Conservation (phyloP, 2,888 invertebrate genomes). For the Drosophila lutescens region DNA sequence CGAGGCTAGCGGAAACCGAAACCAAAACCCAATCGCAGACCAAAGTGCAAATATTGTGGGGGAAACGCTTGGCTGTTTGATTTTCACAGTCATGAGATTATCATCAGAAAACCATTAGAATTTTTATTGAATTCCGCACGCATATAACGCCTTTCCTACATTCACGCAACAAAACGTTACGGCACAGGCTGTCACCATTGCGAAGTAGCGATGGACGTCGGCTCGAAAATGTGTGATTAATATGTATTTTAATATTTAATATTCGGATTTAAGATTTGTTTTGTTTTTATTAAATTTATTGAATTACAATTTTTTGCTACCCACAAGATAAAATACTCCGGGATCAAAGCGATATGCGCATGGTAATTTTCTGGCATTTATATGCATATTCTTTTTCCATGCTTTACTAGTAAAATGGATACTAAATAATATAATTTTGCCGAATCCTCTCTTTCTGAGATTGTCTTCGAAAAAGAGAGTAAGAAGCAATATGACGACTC, state of each 20-base stretch:
- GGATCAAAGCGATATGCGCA: no score
- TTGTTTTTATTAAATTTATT: no score
- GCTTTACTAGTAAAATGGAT: no score
- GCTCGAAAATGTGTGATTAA: background rate
- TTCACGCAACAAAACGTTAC: slow-evolving; percentile 13
- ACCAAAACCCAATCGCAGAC: slow-evolving; percentile 43
- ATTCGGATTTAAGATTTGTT: no score
- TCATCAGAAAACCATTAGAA: slow-evolving; percentile 81
- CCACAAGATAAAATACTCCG: no score
- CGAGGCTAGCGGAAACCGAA: slow-evolving; percentile 16
- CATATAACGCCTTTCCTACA: slow-evolving; percentile 45
- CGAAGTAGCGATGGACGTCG: slow-evolving; percentile 14
- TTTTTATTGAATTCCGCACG: slow-evolving; percentile 80
- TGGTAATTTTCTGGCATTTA: no score
- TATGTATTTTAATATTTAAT: no score
- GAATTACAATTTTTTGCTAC: background rate
- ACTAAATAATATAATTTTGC: no score
- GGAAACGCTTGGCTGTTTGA: slow-evolving; percentile 69
- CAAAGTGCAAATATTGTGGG: slow-evolving; percentile 46
- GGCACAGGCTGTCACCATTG: slow-evolving; percentile 38
- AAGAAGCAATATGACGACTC: no score
- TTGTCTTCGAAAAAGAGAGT: no score
- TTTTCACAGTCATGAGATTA: slow-evolving; percentile 76
- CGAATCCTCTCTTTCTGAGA: no score
- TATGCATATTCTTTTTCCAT: no score